Conservation (phyloP, 2,797 vertebrate species). For the Enoplosus armatus region DNA sequence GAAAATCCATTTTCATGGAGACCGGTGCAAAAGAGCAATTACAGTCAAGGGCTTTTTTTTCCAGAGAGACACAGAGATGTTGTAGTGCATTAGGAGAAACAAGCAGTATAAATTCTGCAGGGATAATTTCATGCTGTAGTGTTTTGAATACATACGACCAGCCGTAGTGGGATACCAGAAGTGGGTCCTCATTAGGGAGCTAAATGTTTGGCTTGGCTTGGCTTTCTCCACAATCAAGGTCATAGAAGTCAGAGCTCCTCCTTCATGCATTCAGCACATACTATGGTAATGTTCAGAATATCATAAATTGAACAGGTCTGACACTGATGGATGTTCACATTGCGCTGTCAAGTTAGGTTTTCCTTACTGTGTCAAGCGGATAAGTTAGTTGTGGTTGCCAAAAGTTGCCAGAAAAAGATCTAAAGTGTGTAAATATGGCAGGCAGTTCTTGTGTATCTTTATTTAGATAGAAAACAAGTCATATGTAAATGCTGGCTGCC, state of each 20-base stretch:
- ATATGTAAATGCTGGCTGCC: conserved; percentile 75
- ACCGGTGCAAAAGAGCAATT: conserved; percentile 82
- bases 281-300: conserved; percentile 23
- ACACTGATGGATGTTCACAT: conserved; percentile 53
- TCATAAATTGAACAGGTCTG: conserved; percentile 51
- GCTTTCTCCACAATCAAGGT: conserved; percentile 50
- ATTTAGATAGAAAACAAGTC: conserved; percentile 72
- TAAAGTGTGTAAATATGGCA: conserved; percentile 57
- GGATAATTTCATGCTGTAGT: conserved; percentile 49
- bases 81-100: conserved; percentile 70
- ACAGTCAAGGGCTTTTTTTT: conserved; percentile 66
- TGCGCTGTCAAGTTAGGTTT: conserved; percentile 16
- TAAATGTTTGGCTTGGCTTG: conserved; percentile 55
- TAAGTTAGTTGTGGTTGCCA: conserved; percentile 52
- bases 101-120: conserved; percentile 62
- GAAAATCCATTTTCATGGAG: conserved; percentile 84
- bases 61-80: conserved; percentile 56
- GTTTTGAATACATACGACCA: conserved; percentile 65
- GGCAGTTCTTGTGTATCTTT: conserved; percentile 50
- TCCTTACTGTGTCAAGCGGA: conserved; percentile 30
- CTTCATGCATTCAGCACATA: conserved; percentile 13
- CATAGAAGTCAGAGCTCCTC: conserved; percentile 48
- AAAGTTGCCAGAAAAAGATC: conserved; percentile 59
- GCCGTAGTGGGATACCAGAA: conserved; percentile 44
- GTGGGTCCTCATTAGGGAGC: conserved; percentile 44